These are phyloP conservation scores for Aphrocallistes beatrix DNA, from an alignment of 37 sponge, comb jelly and placozoan species.

Conservation along the genomic window DNA sequence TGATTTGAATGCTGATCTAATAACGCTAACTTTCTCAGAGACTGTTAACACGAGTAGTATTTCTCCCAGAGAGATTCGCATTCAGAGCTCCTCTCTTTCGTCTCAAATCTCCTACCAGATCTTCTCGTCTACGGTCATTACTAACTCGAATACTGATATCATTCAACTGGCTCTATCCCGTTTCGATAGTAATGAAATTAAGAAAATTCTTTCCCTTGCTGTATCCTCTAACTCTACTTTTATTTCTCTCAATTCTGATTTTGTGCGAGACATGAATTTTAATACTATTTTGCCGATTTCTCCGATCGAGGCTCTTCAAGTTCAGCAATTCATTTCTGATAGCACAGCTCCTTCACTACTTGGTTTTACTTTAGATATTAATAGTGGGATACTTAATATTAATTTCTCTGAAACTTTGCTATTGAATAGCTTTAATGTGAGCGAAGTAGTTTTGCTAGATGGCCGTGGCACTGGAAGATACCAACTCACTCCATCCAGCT, in stretches of 20 bases:
- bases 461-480: constrained; percentile 13
- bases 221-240: background rate
- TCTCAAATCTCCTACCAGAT: background rate
- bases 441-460: background rate
- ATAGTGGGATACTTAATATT: constrained; percentile 34
- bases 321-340: constrained; percentile 35
- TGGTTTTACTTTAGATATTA: constrained; percentile 46
- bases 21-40: constrained; percentile 53
- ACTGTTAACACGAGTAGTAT: constrained; percentile 6
- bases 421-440: background rate
- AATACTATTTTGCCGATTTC: background rate
- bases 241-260: background rate
- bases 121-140: background rate
- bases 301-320: constrained; percentile 33
- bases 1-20: constrained; percentile 40
- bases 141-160: background rate
- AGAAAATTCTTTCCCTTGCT: background rate
- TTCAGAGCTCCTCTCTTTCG: background rate
- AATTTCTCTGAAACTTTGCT: constrained; percentile 61
- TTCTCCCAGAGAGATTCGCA: background rate
- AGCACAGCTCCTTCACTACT: constrained; percentile 34
- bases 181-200: background rate
- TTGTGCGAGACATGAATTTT: background rate
- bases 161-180: background rate
- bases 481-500: background rate